Evolutionary conservation across 2,888 invertebrate genomes (phyloP).

Genomic region (Falcaria lacertinaria): DNA sequence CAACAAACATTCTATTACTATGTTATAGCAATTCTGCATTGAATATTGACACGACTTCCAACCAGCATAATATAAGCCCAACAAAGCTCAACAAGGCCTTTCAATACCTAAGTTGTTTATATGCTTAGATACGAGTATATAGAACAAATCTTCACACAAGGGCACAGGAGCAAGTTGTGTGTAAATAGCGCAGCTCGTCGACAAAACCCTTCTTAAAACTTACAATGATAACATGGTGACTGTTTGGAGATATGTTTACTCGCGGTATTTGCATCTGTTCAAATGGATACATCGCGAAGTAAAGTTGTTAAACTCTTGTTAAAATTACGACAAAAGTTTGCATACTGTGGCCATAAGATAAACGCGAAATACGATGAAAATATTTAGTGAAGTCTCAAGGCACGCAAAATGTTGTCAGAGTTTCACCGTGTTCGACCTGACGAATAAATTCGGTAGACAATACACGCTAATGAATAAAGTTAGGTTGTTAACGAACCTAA

Average conservation of each 20-base stretch:
- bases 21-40: too few relatives aligned
- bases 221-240: not conserved
- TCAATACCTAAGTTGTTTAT: too few relatives aligned
- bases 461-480: constrained; percentile 77
- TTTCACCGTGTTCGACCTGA: constrained; percentile 59
- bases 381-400: constrained; percentile 53
- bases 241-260: constrained; percentile 5
- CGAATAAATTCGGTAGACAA: constrained; percentile 72
- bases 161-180: too few relatives aligned
- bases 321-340: constrained; percentile 49
- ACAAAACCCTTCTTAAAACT: not conserved
- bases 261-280: constrained; percentile 19
- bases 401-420: constrained; percentile 48
- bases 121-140: too few relatives aligned
- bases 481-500: constrained; percentile 71
- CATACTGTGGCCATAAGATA: constrained; percentile 54
- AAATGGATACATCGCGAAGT: constrained; percentile 27
- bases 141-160: too few relatives aligned
- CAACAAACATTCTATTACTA: too few relatives aligned
- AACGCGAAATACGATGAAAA: constrained; percentile 60
- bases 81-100: too few relatives aligned
- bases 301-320: constrained; percentile 40
- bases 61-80: too few relatives aligned
- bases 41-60: too few relatives aligned
- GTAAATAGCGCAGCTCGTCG: not conserved